Evolutionary conservation across 64 coral and sea anemone genomes (phyloP).

Genomic region (Exaiptasia diaphana): DNA sequence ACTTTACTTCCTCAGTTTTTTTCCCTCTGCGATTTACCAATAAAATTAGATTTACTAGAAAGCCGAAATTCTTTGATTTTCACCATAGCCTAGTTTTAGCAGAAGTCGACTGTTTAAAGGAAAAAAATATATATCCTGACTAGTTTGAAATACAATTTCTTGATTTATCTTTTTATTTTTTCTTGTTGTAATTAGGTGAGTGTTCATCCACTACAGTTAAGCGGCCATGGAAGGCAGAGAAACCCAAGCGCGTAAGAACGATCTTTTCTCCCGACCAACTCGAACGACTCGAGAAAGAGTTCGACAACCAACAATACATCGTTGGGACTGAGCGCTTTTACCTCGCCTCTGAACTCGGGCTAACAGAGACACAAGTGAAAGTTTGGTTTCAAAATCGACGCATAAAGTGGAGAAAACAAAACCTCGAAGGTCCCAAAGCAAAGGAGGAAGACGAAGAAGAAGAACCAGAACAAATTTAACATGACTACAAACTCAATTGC

Average conservation of each 20-base stretch:
- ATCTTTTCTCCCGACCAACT: slow-evolving; percentile 57
- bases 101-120: not conserved
- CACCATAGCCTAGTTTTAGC: not conserved
- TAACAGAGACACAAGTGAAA: slow-evolving; percentile 66
- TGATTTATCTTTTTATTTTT: not conserved
- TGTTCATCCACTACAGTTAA: not conserved
- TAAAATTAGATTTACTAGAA: not conserved
- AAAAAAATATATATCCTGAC: not conserved
- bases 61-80: not conserved
- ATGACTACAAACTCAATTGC: no score
- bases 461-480: not conserved
- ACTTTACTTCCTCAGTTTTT: not conserved
- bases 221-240: slow-evolving; percentile 8
- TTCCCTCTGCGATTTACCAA: not conserved
- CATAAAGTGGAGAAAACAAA: slow-evolving; percentile 60
- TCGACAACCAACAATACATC: slow-evolving; percentile 56
- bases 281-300: slow-evolving; percentile 57
- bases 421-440: not conserved
- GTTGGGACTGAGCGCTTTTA: slow-evolving; percentile 52
- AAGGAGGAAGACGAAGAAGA: not conserved
- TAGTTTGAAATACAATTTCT: not conserved
- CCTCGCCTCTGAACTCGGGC: slow-evolving; percentile 45
- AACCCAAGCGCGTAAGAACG: slow-evolving; percentile 44
- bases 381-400: slow-evolving; percentile 64
- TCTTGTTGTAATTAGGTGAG: not conserved